These are phyloP conservation scores for Paramisgurnus dabryanus DNA, from an alignment of 2,113 vertebrate genomes.

Conservation along the genomic window DNA sequence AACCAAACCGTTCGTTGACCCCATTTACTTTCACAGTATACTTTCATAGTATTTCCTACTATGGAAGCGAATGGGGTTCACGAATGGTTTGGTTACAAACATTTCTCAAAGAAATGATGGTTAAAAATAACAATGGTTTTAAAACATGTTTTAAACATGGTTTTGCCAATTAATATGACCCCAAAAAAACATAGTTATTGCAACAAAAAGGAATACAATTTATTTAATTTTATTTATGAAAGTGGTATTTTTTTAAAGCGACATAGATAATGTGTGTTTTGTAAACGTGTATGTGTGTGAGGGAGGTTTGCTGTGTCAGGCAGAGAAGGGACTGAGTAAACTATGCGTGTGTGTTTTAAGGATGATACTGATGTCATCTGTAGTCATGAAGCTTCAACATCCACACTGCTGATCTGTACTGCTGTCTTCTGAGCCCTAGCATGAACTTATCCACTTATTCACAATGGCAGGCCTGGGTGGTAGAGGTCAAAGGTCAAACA, in stretches of 20 bases:
- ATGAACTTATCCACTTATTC: conserved; percentile 11
- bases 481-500: conserved; percentile 21
- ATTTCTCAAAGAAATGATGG: too few relatives aligned
- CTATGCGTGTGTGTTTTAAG: not conserved
- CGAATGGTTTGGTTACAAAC: too few relatives aligned
- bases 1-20: too few relatives aligned
- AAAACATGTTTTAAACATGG: too few relatives aligned
- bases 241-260: not conserved
- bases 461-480: not conserved
- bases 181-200: too few relatives aligned
- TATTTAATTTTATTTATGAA: too few relatives aligned
- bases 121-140: too few relatives aligned
- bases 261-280: not conserved
- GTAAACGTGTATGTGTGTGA: not conserved
- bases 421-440: not conserved
- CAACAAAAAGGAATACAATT: too few relatives aligned
- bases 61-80: too few relatives aligned
- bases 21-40: too few relatives aligned
- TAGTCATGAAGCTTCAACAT: not conserved
- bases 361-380: conserved; percentile 37
- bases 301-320: conserved; percentile 1
- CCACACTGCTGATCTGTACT: not conserved
- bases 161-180: too few relatives aligned
- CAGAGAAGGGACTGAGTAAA: not conserved
- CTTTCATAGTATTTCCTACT: too few relatives aligned